Evolutionary conservation across 2,797 vertebrate species (phyloP).

Genomic region (Sitta carolinensis): DNA sequence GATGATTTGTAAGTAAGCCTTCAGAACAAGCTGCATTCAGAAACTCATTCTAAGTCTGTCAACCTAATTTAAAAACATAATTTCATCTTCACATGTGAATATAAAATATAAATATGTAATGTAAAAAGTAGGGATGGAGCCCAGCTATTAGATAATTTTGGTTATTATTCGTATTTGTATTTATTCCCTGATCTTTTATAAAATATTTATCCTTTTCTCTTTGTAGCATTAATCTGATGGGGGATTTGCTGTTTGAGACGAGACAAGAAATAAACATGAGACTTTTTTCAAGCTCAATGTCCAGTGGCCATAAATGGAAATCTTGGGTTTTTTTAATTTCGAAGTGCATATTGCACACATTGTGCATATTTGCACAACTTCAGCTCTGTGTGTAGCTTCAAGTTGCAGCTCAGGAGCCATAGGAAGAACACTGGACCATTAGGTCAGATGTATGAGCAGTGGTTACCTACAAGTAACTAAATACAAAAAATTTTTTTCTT

Average conservation of each 20-base stretch:
- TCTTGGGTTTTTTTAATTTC: background rate
- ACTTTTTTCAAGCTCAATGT: background rate
- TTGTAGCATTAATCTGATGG: background rate
- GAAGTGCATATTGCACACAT: background rate
- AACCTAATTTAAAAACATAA: background rate
- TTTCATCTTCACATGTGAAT: background rate
- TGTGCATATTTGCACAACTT: background rate
- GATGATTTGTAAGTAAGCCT: constrained; percentile 4
- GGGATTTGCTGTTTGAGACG: background rate
- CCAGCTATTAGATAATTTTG: background rate
- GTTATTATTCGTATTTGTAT: background rate
- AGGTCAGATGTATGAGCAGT: background rate
- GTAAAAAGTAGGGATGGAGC: background rate
- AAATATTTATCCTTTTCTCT: background rate
- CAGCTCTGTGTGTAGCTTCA: background rate
- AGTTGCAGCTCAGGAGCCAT: background rate
- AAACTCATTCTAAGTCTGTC: constrained; percentile 4
- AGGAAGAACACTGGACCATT: background rate
- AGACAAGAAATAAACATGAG: background rate
- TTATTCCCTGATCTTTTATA: background rate
- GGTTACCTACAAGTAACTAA: background rate
- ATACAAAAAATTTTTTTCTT: background rate
- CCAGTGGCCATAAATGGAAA: background rate
- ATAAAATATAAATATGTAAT: background rate
- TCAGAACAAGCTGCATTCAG: constrained; percentile 2